Evolutionary conservation across 2,888 invertebrate species (phyloP).

Genomic region (Diachrysia chrysitis): DNA sequence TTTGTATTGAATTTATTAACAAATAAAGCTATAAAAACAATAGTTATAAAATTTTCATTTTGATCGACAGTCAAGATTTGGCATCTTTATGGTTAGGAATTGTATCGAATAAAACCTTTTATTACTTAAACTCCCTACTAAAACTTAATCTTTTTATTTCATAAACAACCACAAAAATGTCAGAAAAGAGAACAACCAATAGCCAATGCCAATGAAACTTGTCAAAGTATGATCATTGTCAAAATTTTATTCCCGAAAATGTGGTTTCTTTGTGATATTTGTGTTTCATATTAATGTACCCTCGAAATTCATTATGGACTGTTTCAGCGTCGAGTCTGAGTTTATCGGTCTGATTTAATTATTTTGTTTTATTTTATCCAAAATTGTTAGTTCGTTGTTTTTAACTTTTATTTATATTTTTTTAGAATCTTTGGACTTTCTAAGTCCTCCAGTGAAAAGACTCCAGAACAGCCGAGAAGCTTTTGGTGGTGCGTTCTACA

Average conservation of each 20-base stretch:
- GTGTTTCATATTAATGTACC: constrained; percentile 45
- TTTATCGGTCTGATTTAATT: constrained; percentile 68
- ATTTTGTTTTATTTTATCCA: constrained; percentile 29
- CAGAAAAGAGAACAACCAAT: constrained; percentile 34
- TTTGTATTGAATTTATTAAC: not conserved
- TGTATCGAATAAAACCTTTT: not conserved
- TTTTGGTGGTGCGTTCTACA: constrained; percentile 27
- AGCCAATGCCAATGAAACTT: constrained; percentile 15
- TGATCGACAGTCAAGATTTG: not conserved
- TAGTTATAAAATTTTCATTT: constrained; percentile 11
- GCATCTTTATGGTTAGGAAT: not conserved
- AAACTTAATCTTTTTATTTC: constrained; percentile 16
- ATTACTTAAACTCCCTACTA: not conserved
- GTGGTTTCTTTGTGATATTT: constrained; percentile 51
- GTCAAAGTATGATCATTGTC: constrained; percentile 49
- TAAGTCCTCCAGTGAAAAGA: constrained; percentile 72
- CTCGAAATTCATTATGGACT: constrained; percentile 74
- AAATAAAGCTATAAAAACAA: not conserved
- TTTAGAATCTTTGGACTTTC: constrained; percentile 76
- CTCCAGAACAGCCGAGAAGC: constrained; percentile 35
- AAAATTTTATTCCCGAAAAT: constrained; percentile 56
- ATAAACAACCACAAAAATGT: not conserved
- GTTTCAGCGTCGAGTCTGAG: constrained; percentile 68
- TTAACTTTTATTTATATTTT: constrained; percentile 62
- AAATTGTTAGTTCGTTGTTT: constrained; percentile 36